phyloP scores from a whole-genome alignment of 2,113 vertebrate genomes.

The rat (Rattus norvegicus) region GRCr8 NC_086024.1:71160001-71160500 shows the following conservation, averaged over 20 bases:
- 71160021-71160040: neutral
- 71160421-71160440: neutral
- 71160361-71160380: neutral
- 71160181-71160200: neutral
- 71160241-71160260: neutral
- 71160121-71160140: neutral
- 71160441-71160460: neutral
- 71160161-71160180: neutral
- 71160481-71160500: neutral
- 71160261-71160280: neutral
- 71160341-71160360: neutral
- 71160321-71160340: neutral
- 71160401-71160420: neutral
- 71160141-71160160: neutral
- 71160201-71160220: neutral
- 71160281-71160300: neutral
- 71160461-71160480: neutral
- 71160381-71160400: neutral
- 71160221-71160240: neutral
- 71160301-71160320: neutral
- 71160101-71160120: neutral
- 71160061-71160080: neutral
- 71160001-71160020: neutral
- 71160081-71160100: neutral
- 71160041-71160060: neutral